Evolutionary conservation across 2,888 invertebrate species (phyloP).

Genomic region (Pilophorus perplexus): DNA sequence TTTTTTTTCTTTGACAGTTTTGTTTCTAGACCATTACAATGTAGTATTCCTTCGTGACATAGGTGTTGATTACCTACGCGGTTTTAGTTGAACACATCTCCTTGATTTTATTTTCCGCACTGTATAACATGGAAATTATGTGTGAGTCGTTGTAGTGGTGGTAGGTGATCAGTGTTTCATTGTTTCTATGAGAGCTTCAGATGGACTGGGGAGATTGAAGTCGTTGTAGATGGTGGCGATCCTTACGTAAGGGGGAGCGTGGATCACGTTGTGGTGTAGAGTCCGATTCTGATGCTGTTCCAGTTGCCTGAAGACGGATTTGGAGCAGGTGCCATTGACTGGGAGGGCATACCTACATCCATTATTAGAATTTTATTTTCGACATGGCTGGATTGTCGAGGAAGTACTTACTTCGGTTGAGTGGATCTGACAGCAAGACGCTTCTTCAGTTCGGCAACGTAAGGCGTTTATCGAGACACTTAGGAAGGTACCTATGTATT

Average conservation of each 20-base stretch:
- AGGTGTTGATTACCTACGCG: neutral
- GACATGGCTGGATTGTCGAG: neutral
- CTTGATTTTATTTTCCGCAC: conserved; percentile 2
- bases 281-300: neutral
- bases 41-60: no score
- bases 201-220: neutral
- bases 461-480: neutral
- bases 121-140: no score
- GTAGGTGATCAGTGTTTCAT: no score
- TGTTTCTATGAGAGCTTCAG: neutral
- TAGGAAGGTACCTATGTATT: neutral
- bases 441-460: neutral
- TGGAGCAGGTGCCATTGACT: neutral
- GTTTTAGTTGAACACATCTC: neutral
- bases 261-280: neutral
- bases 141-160: no score
- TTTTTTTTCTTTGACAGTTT: no score
- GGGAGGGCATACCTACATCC: neutral
- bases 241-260: neutral
- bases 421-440: neutral
- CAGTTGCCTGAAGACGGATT: neutral
- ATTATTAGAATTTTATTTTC: no score
- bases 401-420: neutral
- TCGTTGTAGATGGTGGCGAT: neutral
- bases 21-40: no score